A percentile compares a stretch with the other conserved stretches of the same genome.
phyloP scores from a whole-genome alignment of 2,797 vertebrate genomes.

The Myoxocephalus aenaeus region DNA sequence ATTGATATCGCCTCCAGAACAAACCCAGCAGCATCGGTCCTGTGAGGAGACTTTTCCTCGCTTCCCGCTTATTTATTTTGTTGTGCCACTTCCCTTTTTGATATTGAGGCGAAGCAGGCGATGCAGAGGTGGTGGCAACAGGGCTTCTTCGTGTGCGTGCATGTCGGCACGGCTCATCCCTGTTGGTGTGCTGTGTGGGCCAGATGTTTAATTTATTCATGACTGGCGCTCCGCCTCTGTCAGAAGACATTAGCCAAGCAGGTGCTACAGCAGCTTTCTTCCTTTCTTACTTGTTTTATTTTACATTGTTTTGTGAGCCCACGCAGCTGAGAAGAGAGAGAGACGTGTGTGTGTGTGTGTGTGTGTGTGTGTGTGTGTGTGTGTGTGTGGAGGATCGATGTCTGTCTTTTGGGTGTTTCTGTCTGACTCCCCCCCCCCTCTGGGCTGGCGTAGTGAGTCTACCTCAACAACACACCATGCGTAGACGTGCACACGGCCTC shows the following conservation, averaged over 20 bases:
- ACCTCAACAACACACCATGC: slow-evolving; percentile 17
- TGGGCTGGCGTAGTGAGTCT: slow-evolving; percentile 5
- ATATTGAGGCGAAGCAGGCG: slow-evolving; percentile 4
- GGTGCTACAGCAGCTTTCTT: background rate
- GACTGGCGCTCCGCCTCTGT: slow-evolving; percentile 50
- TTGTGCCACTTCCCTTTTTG: background rate
- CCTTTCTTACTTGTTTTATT: background rate
- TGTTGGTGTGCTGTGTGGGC: slow-evolving; percentile 16
- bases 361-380: background rate
- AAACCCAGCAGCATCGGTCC: background rate
- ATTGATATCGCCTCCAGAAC: background rate
- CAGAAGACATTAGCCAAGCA: slow-evolving; percentile 50
- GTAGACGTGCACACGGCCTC: background rate
- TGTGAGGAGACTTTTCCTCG: background rate
- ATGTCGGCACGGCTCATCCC: background rate
- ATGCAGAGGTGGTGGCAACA: background rate
- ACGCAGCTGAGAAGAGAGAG: background rate
- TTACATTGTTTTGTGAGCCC: background rate
- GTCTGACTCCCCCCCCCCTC: background rate
- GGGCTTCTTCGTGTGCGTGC: too few relatives aligned
- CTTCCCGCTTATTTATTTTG: background rate
- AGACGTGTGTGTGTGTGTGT: background rate
- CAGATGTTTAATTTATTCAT: slow-evolving; percentile 76
- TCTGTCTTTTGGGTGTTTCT: slow-evolving; percentile 31
- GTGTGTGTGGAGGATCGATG: background rate